Percentiles rank a stretch among this genome's conserved stretches.
Evolutionary conservation across 2,797 vertebrate genomes (phyloP).

Genomic region (Leptoclinus maculatus): DNA sequence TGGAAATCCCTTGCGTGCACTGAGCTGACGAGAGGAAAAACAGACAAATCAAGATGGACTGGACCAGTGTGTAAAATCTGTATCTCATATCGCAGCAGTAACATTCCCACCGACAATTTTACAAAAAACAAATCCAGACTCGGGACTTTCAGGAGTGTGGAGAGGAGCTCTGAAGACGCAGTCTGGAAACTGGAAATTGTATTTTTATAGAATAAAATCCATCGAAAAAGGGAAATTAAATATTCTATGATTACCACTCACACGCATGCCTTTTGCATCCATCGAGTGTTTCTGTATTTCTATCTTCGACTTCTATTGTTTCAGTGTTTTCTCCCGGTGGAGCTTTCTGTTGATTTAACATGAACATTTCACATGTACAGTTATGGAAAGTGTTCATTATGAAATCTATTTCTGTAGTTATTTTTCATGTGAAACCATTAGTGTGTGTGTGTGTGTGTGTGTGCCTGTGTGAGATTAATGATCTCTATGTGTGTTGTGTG

Average conservation of each 20-base stretch:
- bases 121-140: slow-evolving; percentile 44
- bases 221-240: slow-evolving; percentile 4
- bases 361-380: slow-evolving; percentile 1
- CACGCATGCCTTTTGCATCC: background rate
- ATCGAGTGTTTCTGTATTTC: background rate
- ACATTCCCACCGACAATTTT: background rate
- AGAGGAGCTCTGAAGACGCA: slow-evolving; percentile 6
- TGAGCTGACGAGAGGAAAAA: background rate
- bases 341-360: slow-evolving; percentile 1
- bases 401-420: slow-evolving; percentile 24
- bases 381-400: background rate
- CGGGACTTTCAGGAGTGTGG: background rate
- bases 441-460: slow-evolving; percentile 5
- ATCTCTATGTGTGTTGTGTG: slow-evolving; percentile 2
- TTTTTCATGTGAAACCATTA: background rate
- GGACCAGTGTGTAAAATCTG: background rate
- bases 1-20: background rate
- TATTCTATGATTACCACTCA: background rate
- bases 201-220: slow-evolving; percentile 16
- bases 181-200: background rate
- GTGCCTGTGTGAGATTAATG: slow-evolving; percentile 17
- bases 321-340: background rate
- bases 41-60: background rate
- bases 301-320: background rate
- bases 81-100: slow-evolving; percentile 9